Evolutionary conservation across 1,140 invertebrate species (phyloP), one percentile per base, ranked within the genome.

Genomic region (Cydia fagiglandana): DNA sequence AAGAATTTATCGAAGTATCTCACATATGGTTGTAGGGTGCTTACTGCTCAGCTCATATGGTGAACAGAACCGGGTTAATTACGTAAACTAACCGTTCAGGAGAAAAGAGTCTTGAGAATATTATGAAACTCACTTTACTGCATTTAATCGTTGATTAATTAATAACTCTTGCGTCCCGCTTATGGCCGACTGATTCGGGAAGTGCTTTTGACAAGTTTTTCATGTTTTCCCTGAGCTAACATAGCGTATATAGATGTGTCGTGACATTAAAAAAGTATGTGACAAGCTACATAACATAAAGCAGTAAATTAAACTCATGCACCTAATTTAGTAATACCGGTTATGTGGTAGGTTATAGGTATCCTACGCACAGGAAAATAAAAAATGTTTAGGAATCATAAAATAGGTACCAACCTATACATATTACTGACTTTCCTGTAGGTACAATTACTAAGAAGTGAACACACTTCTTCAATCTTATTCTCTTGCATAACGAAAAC

Each of bases 11-110:
- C 56, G 6, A 6, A 53, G 50, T 53, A 53, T 61, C 53, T 56
- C 20, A 12, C 6, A 61, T 24, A 24, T 61, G 56, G 20, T 10
- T 61, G n/a, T 24, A 61, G 56, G 56, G 56, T 61, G 20, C 56
- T 20, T 61, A 61, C 9, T 61, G 56, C 56, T 24, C n/a, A 10
- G 34, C 66, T 70, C 4, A 73, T 74, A 85, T 81, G 82, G 81
- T 20, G 64, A 81, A 81, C 76, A 76, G 53, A 84, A 84, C 77
- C 80, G 76, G 80, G 84, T 77, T 84, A 85, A 81, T 83, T 83
- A 75, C 81, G 77, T 73, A 85, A 83, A 74, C 47, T 30, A 34
- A 34, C 45, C 30, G 56, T 41, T 70, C 12, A 41, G 24, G 68
- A 74, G 73, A 78, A 84, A 78, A 79, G 82, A 81, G 66, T 78